Evolutionary conservation across 2,113 vertebrate species (phyloP).

Genomic region (Eptesicus fuscus): DNA sequence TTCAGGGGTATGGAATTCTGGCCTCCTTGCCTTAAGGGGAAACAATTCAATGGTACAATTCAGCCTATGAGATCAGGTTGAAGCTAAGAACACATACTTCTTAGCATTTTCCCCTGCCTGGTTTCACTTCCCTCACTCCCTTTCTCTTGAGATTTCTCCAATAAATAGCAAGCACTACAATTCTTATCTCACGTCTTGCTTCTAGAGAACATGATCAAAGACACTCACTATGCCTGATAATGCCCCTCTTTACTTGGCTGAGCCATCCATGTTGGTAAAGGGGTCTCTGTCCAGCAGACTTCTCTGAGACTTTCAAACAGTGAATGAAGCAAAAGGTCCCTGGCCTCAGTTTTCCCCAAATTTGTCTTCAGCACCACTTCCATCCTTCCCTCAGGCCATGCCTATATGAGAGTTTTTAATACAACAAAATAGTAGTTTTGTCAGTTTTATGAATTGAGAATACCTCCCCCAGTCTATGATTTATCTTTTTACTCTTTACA

Average conservation of each 20-base stretch:
- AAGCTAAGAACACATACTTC: background rate
- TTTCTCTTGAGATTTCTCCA: background rate
- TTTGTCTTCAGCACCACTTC: background rate
- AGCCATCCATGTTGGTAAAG: background rate
- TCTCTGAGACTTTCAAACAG: background rate
- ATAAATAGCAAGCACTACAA: background rate
- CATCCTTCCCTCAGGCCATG: background rate
- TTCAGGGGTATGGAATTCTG: background rate
- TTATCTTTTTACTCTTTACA: background rate
- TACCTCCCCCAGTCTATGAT: background rate
- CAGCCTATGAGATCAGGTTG: background rate
- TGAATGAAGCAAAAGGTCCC: background rate
- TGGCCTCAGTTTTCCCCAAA: background rate
- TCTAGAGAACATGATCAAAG: background rate
- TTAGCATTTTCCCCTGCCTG: background rate
- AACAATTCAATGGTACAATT: background rate
- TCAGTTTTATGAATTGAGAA: background rate
- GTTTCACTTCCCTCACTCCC: background rate
- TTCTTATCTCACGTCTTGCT: background rate
- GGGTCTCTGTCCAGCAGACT: background rate
- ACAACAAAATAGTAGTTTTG: background rate
- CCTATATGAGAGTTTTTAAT: background rate
- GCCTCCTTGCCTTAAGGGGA: background rate
- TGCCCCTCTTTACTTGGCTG: background rate
- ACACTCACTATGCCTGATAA: background rate